These are phyloP conservation scores for Phoxinus phoxinus DNA, from an alignment of 2,113 vertebrate genomes.

Conservation along the genomic window DNA sequence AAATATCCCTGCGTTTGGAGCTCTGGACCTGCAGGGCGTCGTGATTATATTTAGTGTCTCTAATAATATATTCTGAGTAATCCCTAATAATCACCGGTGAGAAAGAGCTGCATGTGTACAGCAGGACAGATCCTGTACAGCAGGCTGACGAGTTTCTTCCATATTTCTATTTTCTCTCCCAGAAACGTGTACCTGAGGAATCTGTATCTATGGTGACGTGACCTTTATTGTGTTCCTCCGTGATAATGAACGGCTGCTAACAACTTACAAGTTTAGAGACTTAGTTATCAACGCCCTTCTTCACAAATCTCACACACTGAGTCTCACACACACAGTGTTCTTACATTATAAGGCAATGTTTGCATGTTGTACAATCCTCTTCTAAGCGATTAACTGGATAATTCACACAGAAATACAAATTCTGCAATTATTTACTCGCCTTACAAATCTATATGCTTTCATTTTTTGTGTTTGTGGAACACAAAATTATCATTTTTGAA, in stretches of 20 bases:
- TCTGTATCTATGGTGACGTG: conserved; percentile 76
- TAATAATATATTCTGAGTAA: conserved; percentile 2
- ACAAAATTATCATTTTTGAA: neutral
- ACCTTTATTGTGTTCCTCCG: conserved; percentile 53
- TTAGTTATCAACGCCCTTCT: neutral
- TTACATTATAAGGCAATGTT: neutral
- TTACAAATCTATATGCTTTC: neutral
- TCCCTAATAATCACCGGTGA: neutral
- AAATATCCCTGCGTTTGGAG: neutral
- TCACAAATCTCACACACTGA: neutral
- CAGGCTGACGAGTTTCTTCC: neutral
- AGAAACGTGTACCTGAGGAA: conserved; percentile 64
- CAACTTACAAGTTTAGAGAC: conserved; percentile 37
- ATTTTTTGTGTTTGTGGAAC: neutral
- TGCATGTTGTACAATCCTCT: neutral
- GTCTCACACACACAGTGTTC: neutral
- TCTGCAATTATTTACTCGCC: too few relatives aligned
- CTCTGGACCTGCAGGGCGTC: neutral
- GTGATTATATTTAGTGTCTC: conserved; percentile 3
- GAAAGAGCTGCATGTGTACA: neutral
- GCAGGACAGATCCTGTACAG: neutral
- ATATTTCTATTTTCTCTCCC: conserved; percentile 44
- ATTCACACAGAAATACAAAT: neutral
- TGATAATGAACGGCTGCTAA: conserved; percentile 60
- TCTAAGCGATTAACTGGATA: neutral